These are phyloP conservation scores for Hirtodrosophila duncani DNA, from an alignment of 2,888 invertebrate genomes.

Conservation along the genomic window DNA sequence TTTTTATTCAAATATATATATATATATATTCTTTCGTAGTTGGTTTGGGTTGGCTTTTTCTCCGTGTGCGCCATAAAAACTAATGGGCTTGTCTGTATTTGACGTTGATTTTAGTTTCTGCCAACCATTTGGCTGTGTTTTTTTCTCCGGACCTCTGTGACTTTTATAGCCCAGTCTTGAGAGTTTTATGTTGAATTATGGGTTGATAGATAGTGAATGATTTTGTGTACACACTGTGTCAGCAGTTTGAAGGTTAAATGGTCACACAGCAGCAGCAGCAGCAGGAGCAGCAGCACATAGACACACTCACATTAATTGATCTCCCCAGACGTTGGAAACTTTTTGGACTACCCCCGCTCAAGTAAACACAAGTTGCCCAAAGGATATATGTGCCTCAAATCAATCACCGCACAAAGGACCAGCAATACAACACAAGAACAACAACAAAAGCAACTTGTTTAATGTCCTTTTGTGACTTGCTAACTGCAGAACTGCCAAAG, in stretches of 20 bases:
- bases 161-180: conserved; percentile 29
- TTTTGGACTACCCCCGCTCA: conserved; percentile 13
- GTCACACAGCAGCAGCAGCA: too few species aligned
- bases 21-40: conserved; percentile 25
- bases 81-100: conserved; percentile 56
- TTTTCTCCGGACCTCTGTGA: conserved; percentile 24
- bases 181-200: conserved; percentile 41
- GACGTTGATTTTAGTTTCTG: conserved; percentile 68
- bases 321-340: conserved; percentile 15
- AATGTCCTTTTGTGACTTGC: conserved; percentile 3
- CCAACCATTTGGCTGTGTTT: not conserved
- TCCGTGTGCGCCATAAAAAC: too few species aligned
- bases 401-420: conserved; percentile 36
- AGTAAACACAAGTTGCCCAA: conserved; percentile 21
- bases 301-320: conserved; percentile 33
- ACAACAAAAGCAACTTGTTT: too few species aligned
- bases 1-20: conserved; percentile 63
- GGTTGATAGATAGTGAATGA: conserved; percentile 32
- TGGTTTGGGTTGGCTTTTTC: not conserved
- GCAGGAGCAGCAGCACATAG: conserved; percentile 14
- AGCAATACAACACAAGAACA: too few species aligned
- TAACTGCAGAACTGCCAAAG: conserved; percentile 13
- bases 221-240: conserved; percentile 37
- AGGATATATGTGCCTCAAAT: conserved; percentile 38
- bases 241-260: conserved; percentile 47